Percentiles rank a stretch among this genome's conserved stretches.
Evolutionary conservation across 2,113 vertebrate species (phyloP).

Genomic region (Myrmecophaga tridactyla): DNA sequence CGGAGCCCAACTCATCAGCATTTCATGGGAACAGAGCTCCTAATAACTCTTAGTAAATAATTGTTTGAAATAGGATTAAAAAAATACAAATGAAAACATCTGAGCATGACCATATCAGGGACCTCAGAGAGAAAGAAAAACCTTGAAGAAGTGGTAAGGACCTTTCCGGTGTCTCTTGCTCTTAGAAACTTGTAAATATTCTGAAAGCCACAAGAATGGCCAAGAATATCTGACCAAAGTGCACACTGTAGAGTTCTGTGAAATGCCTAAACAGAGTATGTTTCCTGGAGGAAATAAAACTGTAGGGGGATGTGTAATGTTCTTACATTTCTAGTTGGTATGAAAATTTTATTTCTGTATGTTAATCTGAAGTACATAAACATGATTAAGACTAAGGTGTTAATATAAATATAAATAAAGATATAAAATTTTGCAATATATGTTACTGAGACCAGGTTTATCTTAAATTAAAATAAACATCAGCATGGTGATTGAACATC

Average conservation of each 20-base stretch:
- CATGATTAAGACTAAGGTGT: neutral
- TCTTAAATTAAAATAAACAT: neutral
- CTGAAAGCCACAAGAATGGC: neutral
- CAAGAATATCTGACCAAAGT: too few relatives aligned
- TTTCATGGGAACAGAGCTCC: too few relatives aligned
- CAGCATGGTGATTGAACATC: neutral
- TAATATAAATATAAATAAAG: neutral
- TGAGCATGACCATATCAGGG: neutral
- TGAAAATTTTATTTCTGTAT: neutral
- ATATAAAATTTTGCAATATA: neutral
- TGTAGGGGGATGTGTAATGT: neutral
- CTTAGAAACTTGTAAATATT: neutral
- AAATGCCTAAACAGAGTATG: neutral
- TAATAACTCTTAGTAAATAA: neutral
- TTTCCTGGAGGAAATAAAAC: neutral
- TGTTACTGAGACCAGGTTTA: neutral
- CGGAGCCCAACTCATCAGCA: too few relatives aligned
- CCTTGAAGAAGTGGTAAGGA: fast-evolving
- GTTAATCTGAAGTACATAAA: neutral
- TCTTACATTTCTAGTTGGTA: neutral
- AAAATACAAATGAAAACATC: neutral
- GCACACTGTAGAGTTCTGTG: too few relatives aligned
- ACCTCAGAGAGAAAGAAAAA: neutral
- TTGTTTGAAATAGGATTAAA: neutral
- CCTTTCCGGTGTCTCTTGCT: too few relatives aligned